Base-by-base conservation (phyloP, 2,888 invertebrate genomes). In the Galeopsomyia nigrocyanea region DNA sequence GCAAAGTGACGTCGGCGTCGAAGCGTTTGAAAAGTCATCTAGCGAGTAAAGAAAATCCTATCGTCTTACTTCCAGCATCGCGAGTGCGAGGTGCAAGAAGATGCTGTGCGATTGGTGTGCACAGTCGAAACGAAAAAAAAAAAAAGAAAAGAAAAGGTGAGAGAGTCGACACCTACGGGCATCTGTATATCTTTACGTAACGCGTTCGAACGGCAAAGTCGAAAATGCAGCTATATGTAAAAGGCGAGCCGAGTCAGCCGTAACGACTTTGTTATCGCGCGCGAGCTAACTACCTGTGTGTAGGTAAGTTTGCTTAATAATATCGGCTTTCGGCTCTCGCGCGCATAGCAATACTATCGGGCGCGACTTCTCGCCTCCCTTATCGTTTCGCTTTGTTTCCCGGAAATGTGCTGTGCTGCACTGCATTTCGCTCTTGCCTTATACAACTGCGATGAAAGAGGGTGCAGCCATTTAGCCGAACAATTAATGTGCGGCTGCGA, bases 211-310 rank as follows among this genome's bases (percentile, higher is more conserved):
- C 39, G 39, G 67, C 16, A 57, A 51, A 55, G 21, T 58, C n/a
- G 16, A 50, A 26, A 39, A 39, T 39, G 39, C 39, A 39, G 10
- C 39, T 39, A 39, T 10, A 7, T 7, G n/a, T n/a, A n/a, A 39
- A 13, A 10, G 7, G 26, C 26, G 26, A 26, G 3, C 3, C 39
- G 10, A 39, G 39, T 39, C 39, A 7, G 17, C 7, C 22, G 46
- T 67, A 63, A 62, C 66, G 71, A 67, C 67, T 72, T n/a, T 51
- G 62, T 63, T 67, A 68, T 72, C 67, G 58, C 21, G 57, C 66
- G 31, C 7, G 3, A 31, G n/a, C n/a, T 31, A 31, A 31, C 31
- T 31, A 31, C 31, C 31, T 31, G 31, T n/a, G n/a, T n/a, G 7
- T 71, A 68, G 68, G 61, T 65, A 61, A 50, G 49, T 3, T 51